phyloP scores from a whole-genome alignment of 2,113 vertebrate genomes.

The Microtus montanus region DNA sequence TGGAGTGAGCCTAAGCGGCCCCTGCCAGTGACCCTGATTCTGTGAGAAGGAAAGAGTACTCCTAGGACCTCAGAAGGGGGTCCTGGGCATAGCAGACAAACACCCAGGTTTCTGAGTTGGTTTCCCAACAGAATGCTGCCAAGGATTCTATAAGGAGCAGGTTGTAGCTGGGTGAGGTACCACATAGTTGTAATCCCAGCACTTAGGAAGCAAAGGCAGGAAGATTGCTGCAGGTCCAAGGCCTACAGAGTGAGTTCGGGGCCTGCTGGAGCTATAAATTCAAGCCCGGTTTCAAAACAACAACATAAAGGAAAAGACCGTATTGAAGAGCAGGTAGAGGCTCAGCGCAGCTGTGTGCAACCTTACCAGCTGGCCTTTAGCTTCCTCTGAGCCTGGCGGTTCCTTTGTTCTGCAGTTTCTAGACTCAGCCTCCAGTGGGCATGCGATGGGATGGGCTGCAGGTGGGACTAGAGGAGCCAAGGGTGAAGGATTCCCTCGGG shows the following conservation, averaged over 20 bases:
- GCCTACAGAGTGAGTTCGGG: neutral
- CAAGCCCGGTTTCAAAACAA: neutral
- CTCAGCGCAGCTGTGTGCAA: neutral
- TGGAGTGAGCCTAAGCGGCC: neutral
- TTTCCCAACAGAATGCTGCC: neutral
- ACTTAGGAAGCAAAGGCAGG: neutral
- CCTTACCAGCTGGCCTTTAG: neutral
- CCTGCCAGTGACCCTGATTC: slow-evolving; percentile 4
- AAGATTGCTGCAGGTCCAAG: neutral
- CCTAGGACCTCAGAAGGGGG: neutral
- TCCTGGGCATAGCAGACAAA: neutral
- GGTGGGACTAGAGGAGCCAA: neutral
- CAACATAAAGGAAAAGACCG: neutral
- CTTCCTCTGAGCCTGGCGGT: neutral
- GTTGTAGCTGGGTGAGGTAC: neutral
- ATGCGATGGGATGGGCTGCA: neutral
- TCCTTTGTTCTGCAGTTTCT: slow-evolving; percentile 11
- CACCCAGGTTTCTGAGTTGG: slow-evolving; percentile 1
- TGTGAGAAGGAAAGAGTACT: neutral
- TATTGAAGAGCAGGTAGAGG: neutral
- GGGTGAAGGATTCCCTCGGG: neutral
- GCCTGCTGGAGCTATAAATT: neutral
- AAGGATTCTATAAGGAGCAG: neutral
- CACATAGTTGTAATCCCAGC: neutral
- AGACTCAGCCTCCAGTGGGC: neutral